phyloP scores from a whole-genome alignment of 2,113 vertebrate species.

The Noturus placidus region DNA sequence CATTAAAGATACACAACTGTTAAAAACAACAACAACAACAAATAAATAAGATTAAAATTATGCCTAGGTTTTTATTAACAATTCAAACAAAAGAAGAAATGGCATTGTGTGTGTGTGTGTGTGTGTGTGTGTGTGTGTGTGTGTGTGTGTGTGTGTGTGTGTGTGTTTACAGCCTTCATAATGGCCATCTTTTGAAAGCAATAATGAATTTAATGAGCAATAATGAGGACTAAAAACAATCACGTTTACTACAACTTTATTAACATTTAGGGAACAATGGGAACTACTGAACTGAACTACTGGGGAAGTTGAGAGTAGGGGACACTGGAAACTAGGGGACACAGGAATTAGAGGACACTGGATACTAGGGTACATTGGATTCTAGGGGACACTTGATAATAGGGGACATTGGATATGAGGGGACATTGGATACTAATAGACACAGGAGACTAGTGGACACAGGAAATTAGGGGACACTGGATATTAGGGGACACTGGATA shows the following conservation, averaged over 20 bases:
- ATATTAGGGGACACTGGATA: too few species aligned
- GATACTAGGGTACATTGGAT: too few species aligned
- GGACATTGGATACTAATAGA: too few species aligned
- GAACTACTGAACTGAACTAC: background rate
- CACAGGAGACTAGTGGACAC: too few species aligned
- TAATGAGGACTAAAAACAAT: background rate
- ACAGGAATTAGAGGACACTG: too few species aligned
- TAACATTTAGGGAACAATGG: background rate
- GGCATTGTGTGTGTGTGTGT: background rate
- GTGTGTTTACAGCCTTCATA: background rate
- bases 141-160: conserved; percentile 28
- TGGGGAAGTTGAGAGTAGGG: background rate
- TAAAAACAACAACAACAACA: background rate
- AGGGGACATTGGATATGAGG: too few species aligned
- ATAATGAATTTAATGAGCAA: conserved; percentile 26
- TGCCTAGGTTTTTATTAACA: background rate
- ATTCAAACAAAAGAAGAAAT: background rate
- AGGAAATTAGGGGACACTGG: too few species aligned
- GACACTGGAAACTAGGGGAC: too few species aligned
- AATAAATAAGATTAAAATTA: background rate
- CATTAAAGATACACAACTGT: background rate
- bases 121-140: conserved; percentile 26
- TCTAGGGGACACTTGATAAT: too few species aligned
- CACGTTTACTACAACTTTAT: background rate
- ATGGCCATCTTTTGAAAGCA: conserved; percentile 22